phyloP scores from a whole-genome alignment of 1,140 invertebrate species.

The Euwallacea fornicatus region DNA sequence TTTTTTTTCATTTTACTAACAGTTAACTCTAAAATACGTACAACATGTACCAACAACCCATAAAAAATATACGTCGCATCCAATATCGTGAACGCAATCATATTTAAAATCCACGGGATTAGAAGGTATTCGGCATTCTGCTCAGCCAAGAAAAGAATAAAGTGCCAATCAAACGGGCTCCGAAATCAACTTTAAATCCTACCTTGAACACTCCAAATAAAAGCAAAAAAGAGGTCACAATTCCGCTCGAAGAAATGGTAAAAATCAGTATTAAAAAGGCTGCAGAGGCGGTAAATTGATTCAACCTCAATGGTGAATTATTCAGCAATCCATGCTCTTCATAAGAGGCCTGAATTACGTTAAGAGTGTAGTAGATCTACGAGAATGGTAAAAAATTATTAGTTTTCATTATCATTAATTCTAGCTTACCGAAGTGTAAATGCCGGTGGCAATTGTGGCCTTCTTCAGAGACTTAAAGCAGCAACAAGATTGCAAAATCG shows the following conservation, averaged over 20 bases:
- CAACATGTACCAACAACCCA: slow-evolving; percentile 40
- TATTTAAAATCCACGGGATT: slow-evolving; percentile 44
- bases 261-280: slow-evolving; percentile 56
- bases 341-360: slow-evolving; percentile 49
- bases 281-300: slow-evolving; percentile 51
- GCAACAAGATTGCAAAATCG: slow-evolving; percentile 78
- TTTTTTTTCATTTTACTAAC: neutral
- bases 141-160: no score
- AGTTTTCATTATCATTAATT: neutral
- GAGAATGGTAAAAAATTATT: neutral
- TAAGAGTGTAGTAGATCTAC: slow-evolving; percentile 58
- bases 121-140: slow-evolving; percentile 39
- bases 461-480: slow-evolving; percentile 76
- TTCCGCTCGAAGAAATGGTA: slow-evolving; percentile 55
- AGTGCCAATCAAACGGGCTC: no score
- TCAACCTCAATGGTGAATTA: slow-evolving; percentile 50
- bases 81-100: slow-evolving; percentile 40
- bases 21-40: slow-evolving; percentile 30
- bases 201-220: slow-evolving; percentile 56
- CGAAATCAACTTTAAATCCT: no score
- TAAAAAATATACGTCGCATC: slow-evolving; percentile 43
- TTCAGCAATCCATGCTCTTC: slow-evolving; percentile 51
- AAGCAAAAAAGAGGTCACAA: slow-evolving; percentile 56
- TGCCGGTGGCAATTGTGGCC: slow-evolving; percentile 75
- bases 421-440: slow-evolving; percentile 68